Evolutionary conservation across 2,888 invertebrate species (phyloP), one percentile per base, ranked within the genome.

Genomic region (Aethes cnicana): DNA sequence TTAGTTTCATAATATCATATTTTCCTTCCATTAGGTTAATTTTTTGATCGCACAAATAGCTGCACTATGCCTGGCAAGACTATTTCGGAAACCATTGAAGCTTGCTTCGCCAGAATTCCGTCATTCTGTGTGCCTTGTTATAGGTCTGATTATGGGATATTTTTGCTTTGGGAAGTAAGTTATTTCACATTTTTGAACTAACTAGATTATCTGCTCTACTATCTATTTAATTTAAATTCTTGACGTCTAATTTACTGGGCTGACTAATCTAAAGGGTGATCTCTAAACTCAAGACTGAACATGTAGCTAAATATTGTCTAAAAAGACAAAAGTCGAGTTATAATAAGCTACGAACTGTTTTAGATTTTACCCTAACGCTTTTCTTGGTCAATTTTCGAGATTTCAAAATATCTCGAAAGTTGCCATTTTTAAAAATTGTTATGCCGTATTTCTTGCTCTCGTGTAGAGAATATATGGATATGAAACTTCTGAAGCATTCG

Each of bases 81-180:
- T 95, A 63, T 93, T 95, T 82, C 93, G 96, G 76, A 94, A 93
- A 68, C 91, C 93, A 69, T 90, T 97, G 64, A 94, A 93, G 84
- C 94, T 94, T 62, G 92, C 92, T 68, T 93, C 92, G 66, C 90
- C 95, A 64, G 92, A 92, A 62, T 91, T 93, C 53, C 93, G 96
- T 64, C 96, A 96, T 90, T 91, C 92, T 67, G 94, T 95, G 74
- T 95, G 95, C 68, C 92, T 96, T 64, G 81, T 93, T 59, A 88
- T 95, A 73, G 97, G 97, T 66, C 91, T 97, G 72, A 82, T 92
- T 68, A 94, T 96, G 81, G 95, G 95, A 64, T 96, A 95, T 88
- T 96, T 97, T 90, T 96, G 96, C 86, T 97, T 96, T 83, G 96
- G 97, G 84, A 93, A 91, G 94, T 95, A 92, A 93, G 93, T 90